A percentile compares a stretch with the other conserved stretches of the same genome.
Conservation (phyloP, 2,113 vertebrate genomes). For the Rhynchopsitta pachyrhyncha region DNA sequence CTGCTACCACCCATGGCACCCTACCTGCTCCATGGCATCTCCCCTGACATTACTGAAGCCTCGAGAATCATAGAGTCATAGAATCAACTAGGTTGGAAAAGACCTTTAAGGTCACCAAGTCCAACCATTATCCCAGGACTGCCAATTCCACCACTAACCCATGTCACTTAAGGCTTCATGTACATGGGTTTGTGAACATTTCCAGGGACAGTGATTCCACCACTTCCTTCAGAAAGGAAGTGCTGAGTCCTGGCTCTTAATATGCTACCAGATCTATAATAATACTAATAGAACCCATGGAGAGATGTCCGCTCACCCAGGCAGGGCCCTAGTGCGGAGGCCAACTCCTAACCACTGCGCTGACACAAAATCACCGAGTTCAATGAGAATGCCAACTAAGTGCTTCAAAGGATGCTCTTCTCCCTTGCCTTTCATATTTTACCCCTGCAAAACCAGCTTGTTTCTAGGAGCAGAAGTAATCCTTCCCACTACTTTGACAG, state of each 20-base stretch:
- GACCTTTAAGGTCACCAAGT: not conserved
- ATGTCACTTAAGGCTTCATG: not conserved
- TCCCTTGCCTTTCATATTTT: not conserved
- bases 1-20: fast-evolving
- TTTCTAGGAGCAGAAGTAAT: not conserved
- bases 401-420: not conserved
- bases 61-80: not conserved
- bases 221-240: not conserved
- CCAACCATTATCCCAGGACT: not conserved
- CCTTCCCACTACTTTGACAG: not conserved
- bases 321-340: fast-evolving
- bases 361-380: slow-evolving; percentile 55
- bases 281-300: not conserved
- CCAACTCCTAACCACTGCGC: not conserved
- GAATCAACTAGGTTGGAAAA: not conserved
- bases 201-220: not conserved
- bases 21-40: fast-evolving
- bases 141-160: not conserved
- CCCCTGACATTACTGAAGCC: not conserved
- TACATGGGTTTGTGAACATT: not conserved
- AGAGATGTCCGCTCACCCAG: not conserved
- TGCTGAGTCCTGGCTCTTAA: not conserved
- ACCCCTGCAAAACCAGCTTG: not conserved
- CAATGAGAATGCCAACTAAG: not conserved
- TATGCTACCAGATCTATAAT: not conserved